These are phyloP conservation scores for Alcis repandata DNA, from an alignment of 2,888 invertebrate genomes.

Conservation along the genomic window DNA sequence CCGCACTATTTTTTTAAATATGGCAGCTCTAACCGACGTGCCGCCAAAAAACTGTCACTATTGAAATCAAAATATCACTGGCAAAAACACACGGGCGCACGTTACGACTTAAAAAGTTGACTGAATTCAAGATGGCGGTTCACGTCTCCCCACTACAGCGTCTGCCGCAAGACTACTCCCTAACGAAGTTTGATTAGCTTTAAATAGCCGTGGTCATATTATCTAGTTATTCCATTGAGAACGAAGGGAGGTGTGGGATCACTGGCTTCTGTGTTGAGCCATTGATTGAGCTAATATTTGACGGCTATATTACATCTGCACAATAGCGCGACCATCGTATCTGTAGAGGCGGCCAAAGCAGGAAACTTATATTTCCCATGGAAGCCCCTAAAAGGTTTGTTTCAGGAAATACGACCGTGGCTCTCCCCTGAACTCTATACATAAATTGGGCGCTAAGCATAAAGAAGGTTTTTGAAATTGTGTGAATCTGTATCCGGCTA, in stretches of 20 bases:
- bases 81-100: conserved; percentile 73
- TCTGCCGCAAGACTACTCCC: conserved; percentile 83
- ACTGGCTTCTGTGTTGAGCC: conserved; percentile 63
- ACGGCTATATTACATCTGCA: conserved; percentile 2
- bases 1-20: background rate
- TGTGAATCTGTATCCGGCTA: too few species aligned
- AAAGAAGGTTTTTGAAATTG: background rate
- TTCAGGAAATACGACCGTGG: background rate
- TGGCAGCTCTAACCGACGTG: conserved; percentile 46
- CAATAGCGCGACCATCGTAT: background rate
- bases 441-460: background rate
- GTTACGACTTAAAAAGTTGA: conserved; percentile 71
- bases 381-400: background rate
- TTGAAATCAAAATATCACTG: conserved; percentile 79
- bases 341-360: background rate
- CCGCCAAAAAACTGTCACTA: conserved; percentile 55
- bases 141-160: conserved; percentile 74
- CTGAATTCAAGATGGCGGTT: conserved; percentile 65
- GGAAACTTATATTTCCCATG: background rate
- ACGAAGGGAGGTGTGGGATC: conserved; percentile 72
- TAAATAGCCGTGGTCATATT: conserved; percentile 88
- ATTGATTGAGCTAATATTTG: conserved; percentile 50
- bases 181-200: conserved; percentile 89
- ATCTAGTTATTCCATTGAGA: conserved; percentile 87
- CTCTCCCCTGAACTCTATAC: background rate